Evolutionary conservation across 2,113 vertebrate species (phyloP), one percentile per base, ranked within the genome.

Genomic region (Lepisosteus oculatus): DNA sequence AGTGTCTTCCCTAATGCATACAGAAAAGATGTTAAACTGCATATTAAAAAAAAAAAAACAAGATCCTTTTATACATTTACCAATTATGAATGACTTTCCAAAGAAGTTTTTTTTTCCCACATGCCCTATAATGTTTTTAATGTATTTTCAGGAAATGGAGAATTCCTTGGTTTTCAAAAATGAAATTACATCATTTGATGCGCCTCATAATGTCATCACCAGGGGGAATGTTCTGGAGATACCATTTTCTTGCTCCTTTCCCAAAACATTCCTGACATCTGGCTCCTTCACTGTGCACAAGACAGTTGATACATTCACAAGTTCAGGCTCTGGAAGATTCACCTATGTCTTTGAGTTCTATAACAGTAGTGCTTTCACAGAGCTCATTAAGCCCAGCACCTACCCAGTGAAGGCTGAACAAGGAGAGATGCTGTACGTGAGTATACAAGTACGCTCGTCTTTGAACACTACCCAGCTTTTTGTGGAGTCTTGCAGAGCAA

Each of bases 401-500:
- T 92, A 87, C 61, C 91, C 91, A 0, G 77, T 92, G 76, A 65
- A 88, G 65, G 75, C 89, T 17, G 67, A 72, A 64, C 77, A 92
- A 71, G 5, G 87, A 57, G 44, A 90, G 0, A 75, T 9, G 8
- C 17, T 92, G 4, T 90, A 77, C 15, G 80, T 92, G 84, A 85
- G 88, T 56, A 89, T 92, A 42, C 71, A 79, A 6, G 87, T 84
- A 1, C 8, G 80, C 2, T 80, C 91, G 0, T 78, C 83, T 0
- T 70, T 92, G 0, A 77, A 84, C 0, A 75, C 82, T 0, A 77
- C 89, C 6, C 80, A 13, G 0, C 0, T 92, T 72, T 90, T 91
- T 74, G 85, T 92, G 0, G 88, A 91, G 17, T 92, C 90, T 0
- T 92, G 91, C 81, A 90, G 74, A 80, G 90, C 84, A 8, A 92